Evolutionary conservation across 2,113 vertebrate genomes (phyloP).

Genomic region (Thryonomys swinderianus): DNA sequence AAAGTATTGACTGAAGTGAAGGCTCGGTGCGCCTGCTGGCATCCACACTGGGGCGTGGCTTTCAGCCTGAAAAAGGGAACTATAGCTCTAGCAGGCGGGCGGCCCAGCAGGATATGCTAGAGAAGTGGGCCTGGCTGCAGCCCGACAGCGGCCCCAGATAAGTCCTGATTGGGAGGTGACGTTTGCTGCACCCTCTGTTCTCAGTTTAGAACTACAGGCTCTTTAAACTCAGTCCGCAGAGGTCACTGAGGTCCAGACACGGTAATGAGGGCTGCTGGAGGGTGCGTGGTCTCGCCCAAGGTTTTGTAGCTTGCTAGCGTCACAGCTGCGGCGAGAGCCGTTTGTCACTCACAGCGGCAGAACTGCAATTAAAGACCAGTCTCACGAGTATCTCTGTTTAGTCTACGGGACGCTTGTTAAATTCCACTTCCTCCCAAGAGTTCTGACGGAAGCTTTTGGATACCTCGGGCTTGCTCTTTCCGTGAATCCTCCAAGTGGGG

Average conservation of each 20-base stretch:
- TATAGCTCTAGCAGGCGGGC: not conserved
- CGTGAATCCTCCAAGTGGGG: not conserved
- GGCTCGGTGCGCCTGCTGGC: not conserved
- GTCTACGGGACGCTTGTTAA: slow-evolving; percentile 69
- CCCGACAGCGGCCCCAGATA: not conserved
- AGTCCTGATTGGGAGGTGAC: not conserved
- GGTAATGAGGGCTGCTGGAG: not conserved
- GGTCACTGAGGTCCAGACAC: not conserved
- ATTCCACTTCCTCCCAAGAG: slow-evolving; percentile 41
- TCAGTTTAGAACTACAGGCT: not conserved
- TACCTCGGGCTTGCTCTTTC: not conserved
- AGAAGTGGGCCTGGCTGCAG: not conserved
- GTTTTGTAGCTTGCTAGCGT: not conserved
- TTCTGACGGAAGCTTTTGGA: slow-evolving; percentile 52
- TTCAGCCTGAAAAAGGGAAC: not conserved
- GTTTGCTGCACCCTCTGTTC: not conserved
- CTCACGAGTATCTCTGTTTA: slow-evolving; percentile 56
- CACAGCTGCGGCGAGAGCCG: not conserved
- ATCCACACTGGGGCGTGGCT: slow-evolving; percentile 2
- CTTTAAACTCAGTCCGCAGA: not conserved
- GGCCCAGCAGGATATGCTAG: not conserved
- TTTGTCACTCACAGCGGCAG: not conserved
- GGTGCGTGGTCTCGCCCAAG: not conserved
- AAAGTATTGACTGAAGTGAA: not conserved
- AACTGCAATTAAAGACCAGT: not conserved